Conservation (phyloP, 2,113 vertebrate species). For the Pseudorasbora parva region DNA sequence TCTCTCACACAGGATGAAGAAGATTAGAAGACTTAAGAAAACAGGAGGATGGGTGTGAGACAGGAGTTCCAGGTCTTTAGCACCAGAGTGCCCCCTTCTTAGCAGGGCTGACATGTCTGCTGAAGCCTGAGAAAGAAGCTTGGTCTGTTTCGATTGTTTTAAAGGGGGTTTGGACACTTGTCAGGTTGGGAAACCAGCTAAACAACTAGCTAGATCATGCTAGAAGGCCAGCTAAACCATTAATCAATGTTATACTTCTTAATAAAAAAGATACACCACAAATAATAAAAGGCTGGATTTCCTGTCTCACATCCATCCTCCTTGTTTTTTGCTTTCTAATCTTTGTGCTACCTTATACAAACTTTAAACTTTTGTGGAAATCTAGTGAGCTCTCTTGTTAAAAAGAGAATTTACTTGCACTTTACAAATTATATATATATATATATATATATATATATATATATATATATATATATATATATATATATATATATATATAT, state of each 20-base stretch:
- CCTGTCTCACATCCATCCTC: neutral
- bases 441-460: no score
- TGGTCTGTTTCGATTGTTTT: constrained; percentile 1
- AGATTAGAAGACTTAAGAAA: constrained; percentile 34
- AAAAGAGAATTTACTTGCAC: neutral
- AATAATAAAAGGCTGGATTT: neutral
- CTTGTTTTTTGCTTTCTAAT: no score
- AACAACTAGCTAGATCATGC: no score
- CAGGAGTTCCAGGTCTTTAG: constrained; percentile 34
- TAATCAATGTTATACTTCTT: neutral
- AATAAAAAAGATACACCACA: neutral
- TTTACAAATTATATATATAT: no score
- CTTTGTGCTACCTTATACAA: no score
- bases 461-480: no score
- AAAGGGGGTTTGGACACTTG: neutral
- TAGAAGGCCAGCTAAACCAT: neutral
- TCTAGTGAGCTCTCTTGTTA: neutral
- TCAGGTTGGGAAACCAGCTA: neutral
- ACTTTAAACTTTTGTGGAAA: neutral
- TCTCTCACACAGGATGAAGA: constrained; percentile 30
- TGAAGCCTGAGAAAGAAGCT: constrained; percentile 15
- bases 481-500: no score
- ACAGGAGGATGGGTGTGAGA: constrained; percentile 28
- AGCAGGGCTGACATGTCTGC: constrained; percentile 4
- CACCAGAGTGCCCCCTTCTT: neutral